A percentile compares a stretch with the other conserved stretches of the same genome.
Conservation (phyloP, 2,113 vertebrate species). For the Chionis minor region DNA sequence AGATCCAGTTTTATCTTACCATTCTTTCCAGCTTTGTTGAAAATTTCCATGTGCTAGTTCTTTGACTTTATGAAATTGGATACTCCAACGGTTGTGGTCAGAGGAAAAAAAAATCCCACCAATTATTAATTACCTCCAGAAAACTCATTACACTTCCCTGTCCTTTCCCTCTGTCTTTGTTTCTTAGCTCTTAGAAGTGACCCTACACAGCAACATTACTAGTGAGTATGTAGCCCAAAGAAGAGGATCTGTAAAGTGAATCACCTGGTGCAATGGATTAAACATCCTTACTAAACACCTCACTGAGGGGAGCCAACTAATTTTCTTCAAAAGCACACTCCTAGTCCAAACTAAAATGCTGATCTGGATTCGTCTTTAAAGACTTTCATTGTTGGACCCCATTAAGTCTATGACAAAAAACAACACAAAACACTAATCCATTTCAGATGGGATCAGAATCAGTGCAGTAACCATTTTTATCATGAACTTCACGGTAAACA, state of each 20-base stretch:
- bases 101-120: accelerated
- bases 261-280: not conserved
- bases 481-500: not conserved
- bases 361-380: not conserved
- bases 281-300: not conserved
- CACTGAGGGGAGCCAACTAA: not conserved
- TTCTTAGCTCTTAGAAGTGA: not conserved
- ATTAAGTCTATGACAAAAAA: not conserved
- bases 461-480: not conserved
- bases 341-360: not conserved
- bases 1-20: not conserved
- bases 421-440: not conserved
- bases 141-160: not conserved
- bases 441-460: not conserved
- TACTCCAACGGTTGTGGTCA: not conserved
- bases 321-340: not conserved
- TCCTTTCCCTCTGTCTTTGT: not conserved
- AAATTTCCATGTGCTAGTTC: not conserved
- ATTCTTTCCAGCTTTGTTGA: not conserved
- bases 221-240: not conserved
- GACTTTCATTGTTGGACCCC: not conserved
- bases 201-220: not conserved
- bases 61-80: not conserved
- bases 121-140: not conserved
- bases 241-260: not conserved